Percentiles rank a stretch among this genome's conserved stretches.
These are phyloP conservation scores for Leguminivora glycinivorella DNA, from an alignment of 1,140 invertebrate genomes.

Conservation along the genomic window DNA sequence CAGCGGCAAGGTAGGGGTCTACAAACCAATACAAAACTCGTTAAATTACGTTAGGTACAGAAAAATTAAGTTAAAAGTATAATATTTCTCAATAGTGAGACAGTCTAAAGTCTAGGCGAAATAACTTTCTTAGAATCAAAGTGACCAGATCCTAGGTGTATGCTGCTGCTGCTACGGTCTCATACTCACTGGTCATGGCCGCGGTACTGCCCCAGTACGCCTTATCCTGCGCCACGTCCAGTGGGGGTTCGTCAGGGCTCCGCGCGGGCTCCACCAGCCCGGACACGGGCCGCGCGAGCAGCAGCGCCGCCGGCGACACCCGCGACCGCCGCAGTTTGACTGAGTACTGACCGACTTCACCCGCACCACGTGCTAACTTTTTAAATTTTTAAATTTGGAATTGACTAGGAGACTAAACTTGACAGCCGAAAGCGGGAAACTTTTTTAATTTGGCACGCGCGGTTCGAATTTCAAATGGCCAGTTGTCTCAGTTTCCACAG, in stretches of 20 bases:
- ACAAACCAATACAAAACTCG: too few species aligned
- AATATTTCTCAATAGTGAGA: too few species aligned
- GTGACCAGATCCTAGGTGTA: too few species aligned
- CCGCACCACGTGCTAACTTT: not conserved
- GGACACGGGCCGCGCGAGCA: slow-evolving; percentile 69
- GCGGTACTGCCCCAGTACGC: slow-evolving; percentile 72
- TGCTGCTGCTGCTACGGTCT: too few species aligned
- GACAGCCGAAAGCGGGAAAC: not conserved
- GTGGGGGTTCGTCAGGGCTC: slow-evolving; percentile 72
- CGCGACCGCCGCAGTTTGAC: slow-evolving; percentile 71
- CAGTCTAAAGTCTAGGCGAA: too few species aligned
- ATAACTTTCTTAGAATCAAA: too few species aligned
- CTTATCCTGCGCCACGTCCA: slow-evolving; percentile 76
- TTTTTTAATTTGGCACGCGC: slow-evolving; percentile 22
- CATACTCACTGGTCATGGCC: slow-evolving; percentile 59
- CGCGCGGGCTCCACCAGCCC: slow-evolving; percentile 67
- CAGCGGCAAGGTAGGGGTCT: too few species aligned
- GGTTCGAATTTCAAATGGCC: not conserved
- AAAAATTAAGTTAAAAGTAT: too few species aligned
- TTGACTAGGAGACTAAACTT: not conserved
- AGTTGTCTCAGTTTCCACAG: not conserved
- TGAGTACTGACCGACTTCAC: slow-evolving; percentile 33
- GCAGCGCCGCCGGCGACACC: slow-evolving; percentile 69
- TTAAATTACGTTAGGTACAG: too few species aligned
- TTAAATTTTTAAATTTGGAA: not conserved